These are phyloP conservation scores for Solen grandis DNA, from an alignment of 1,140 invertebrate genomes.

Conservation along the genomic window DNA sequence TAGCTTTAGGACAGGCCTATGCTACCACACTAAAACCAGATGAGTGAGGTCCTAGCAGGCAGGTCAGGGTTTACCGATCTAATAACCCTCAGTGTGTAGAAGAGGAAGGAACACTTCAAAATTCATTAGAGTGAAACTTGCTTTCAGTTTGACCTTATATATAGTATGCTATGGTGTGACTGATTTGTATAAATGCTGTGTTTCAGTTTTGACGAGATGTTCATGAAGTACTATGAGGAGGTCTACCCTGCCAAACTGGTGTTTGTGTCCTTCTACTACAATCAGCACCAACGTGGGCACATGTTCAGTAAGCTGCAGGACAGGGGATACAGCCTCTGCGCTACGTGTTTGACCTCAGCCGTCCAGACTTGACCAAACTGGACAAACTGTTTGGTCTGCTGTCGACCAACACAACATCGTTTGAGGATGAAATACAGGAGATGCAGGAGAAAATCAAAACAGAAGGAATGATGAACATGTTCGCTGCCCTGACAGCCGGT, in stretches of 20 bases:
- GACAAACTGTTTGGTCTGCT: slow-evolving; percentile 77
- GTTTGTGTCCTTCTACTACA: slow-evolving; percentile 77
- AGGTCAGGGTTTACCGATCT: no score
- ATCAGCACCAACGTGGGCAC: slow-evolving; percentile 72
- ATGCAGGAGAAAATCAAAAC: background rate
- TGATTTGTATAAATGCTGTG: no score
- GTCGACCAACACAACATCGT: slow-evolving; percentile 23
- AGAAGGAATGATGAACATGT: background rate
- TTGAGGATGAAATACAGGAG: background rate
- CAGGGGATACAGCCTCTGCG: slow-evolving; percentile 69
- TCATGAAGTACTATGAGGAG: slow-evolving; percentile 76
- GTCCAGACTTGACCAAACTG: slow-evolving; percentile 79
- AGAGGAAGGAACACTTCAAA: no score
- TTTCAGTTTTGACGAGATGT: slow-evolving; percentile 74
- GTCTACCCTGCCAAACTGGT: slow-evolving; percentile 78
- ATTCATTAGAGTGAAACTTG: no score
- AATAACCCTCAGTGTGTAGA: no score
- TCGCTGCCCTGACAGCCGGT: no score
- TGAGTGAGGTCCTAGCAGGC: no score
- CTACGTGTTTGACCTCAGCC: slow-evolving; percentile 71
- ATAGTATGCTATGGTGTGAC: no score
- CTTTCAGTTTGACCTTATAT: no score
- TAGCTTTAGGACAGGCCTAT: no score
- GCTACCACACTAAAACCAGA: no score
- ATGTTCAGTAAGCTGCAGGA: slow-evolving; percentile 70